phyloP scores from a whole-genome alignment of 2,888 invertebrate genomes.

The Dyspetes luteomarginatus region DNA sequence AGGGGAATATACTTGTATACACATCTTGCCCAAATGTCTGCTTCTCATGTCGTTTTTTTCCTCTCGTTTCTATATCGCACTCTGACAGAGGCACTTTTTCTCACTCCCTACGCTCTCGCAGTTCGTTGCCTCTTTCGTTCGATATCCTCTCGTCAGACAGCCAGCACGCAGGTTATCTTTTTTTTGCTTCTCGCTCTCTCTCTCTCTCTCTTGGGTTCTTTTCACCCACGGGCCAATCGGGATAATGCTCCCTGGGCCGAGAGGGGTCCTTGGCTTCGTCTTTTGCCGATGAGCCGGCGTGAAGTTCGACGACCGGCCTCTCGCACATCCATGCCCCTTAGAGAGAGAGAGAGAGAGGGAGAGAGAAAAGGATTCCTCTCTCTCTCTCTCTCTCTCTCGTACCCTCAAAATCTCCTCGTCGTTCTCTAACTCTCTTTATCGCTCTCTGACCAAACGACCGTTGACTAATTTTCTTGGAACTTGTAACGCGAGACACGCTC shows the following conservation, averaged over 20 bases:
- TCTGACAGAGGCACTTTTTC: constrained; percentile 13
- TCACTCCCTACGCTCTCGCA: constrained; percentile 38
- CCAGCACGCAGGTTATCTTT: constrained; percentile 66
- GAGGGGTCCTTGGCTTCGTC: constrained; percentile 63
- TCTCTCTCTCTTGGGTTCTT: constrained; percentile 29
- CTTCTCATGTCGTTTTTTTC: constrained; percentile 25
- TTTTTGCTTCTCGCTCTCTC: constrained; percentile 37
- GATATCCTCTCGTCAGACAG: constrained; percentile 55
- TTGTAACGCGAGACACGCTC: constrained; percentile 63
- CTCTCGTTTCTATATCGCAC: constrained; percentile 24
- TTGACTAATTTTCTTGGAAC: constrained; percentile 67
- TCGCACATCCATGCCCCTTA: constrained; percentile 6
- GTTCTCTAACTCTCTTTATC: constrained; percentile 6
- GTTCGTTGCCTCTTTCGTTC: constrained; percentile 61
- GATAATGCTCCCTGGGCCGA: constrained; percentile 65
- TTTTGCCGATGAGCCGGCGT: constrained; percentile 60
- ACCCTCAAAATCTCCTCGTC: too few species aligned
- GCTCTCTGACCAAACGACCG: constrained; percentile 32
- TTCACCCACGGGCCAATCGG: constrained; percentile 59
- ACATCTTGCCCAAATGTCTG: constrained; percentile 45
- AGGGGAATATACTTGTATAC: neutral
- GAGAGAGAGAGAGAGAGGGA: too few species aligned
- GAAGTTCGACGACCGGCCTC: constrained; percentile 63
- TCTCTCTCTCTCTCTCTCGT: neutral
- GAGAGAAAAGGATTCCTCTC: too few species aligned